Evolutionary conservation across 2,888 invertebrate genomes (phyloP), one percentile per base, ranked within the genome.

Genomic region (Bursaphelenchus okinawaensis): DNA sequence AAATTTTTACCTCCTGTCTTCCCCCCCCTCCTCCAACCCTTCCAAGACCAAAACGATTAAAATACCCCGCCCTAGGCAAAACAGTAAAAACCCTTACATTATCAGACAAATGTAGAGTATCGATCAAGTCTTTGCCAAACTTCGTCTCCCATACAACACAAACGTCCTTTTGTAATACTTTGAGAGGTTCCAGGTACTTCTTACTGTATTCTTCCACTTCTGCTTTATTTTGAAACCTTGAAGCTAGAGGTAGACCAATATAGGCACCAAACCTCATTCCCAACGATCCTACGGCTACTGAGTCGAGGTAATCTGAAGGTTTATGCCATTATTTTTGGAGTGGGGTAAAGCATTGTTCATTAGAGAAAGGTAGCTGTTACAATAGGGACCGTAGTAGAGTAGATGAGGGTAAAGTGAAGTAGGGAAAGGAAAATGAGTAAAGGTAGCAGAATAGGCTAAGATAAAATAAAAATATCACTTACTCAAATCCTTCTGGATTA

Each of bases 221-320:
- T 3, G 66, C 69, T 12, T 58, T 57, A 23, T 24, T 66, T 12
- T 62, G 31, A 66, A 78, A 78, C 28, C 54, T 63, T 0, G 71
- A 52, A 57, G 70, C 75, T 55, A 73, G 68, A 0, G 78, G 78
- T 3, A 78, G 67, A 0, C 74, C 78, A 19, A 70, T 20, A 19
- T 72, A 67, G 12, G 76, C 70, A 8, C 78, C 78, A 8, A 72
- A 70, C 26, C 78, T 66, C 7, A 77, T 72, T 7, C 77, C 77
- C 7, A 78, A 63, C 1, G 75, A 75, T 7, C 77, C 77, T 0
- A 67, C 65, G 6, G 73, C 74, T 3, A 78, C 69, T 1, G 75
- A 70, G 58, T 78, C 78, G 57, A 75, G 66, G 7, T 67, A 60
- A 8, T 67, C 75, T 75, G 62, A 31, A 73, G 68, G n/a, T 16